Base-by-base conservation (phyloP, 2,797 vertebrate genomes). In the Centroberyx gerrardi region DNA sequence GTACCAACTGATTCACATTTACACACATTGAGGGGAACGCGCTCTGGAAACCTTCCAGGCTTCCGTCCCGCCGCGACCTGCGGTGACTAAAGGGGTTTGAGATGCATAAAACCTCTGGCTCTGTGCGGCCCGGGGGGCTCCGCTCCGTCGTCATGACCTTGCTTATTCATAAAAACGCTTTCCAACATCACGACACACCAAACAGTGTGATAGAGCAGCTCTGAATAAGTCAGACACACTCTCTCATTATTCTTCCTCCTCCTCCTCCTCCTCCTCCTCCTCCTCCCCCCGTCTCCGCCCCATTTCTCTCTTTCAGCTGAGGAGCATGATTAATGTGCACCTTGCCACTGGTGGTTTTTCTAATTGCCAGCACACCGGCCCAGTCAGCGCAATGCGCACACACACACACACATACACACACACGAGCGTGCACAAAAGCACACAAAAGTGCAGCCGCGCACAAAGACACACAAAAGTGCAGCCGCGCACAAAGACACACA, bases 311-410 rank as follows among this genome's bases (percentile, higher is more conserved):
- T 90, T 92, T 93, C 88, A 89, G 90, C 89, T 91, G 88, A 94
- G 93, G 93, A 93, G 92, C 92, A 84, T 89, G 90, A 93, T 92
- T 89, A 93, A 96, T 95, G 94, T 91, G 90, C 90, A 91, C 85
- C 83, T 90, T 90, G 90, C 92, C 90, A 93, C 90, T 89, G 90
- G 89, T 91, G 87, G 79, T 94, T 92, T 94, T 90, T 94, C 93
- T 95, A 96, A 96, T 95, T 96, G 91, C 91, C 90, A 92, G 79
- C 92, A 90, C 80, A 92, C 85, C 87, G 91, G 90, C 94, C 94
- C 89, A 93, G 91, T 86, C 90, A 93, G 88, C 86, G 88, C 91
- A 90, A 90, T 91, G 51, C 14, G 55, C 76, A 77, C 78, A 86
- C 89, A 80, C 86, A 66, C 90, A 88, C 93, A 81, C 77, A 33